Percentiles rank a stretch among this genome's conserved stretches.
Conservation (phyloP, 1,140 invertebrate genomes). For the Protaetia brevitarsis region DNA sequence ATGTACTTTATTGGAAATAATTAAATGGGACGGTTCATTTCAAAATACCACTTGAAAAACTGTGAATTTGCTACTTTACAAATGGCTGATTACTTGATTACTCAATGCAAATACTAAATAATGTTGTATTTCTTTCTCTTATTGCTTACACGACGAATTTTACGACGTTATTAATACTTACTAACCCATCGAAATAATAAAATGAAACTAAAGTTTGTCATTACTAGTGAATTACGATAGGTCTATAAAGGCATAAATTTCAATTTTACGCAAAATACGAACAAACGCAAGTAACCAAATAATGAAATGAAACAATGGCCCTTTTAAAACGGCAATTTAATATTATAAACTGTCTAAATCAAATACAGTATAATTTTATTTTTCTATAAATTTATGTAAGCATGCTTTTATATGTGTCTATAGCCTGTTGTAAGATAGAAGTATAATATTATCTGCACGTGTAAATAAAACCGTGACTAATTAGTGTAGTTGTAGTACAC, state of each 20-base stretch:
- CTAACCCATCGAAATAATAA: background rate
- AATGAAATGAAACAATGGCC: background rate
- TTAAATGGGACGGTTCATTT: too few relatives aligned
- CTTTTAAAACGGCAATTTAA: background rate
- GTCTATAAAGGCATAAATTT: slow-evolving; percentile 11
- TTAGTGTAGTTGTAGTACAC: background rate
- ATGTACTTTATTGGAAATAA: too few relatives aligned
- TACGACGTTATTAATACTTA: background rate
- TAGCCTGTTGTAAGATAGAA: background rate
- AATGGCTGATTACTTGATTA: too few relatives aligned
- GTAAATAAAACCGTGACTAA: background rate
- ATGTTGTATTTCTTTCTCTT: background rate
- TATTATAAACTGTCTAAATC: background rate
- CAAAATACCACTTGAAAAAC: background rate
- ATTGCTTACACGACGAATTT: background rate
- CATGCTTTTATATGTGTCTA: too few relatives aligned
- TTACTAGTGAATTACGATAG: background rate
- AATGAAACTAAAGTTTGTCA: too few relatives aligned
- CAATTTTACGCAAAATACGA: background rate
- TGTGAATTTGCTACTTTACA: too few relatives aligned
- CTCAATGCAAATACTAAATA: too few relatives aligned
- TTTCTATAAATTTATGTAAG: slow-evolving; percentile 9
- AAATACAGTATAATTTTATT: slow-evolving; percentile 15
- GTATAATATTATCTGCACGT: background rate
- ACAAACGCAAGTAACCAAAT: slow-evolving; percentile 1